These are phyloP conservation scores for Drosophila auraria DNA, from an alignment of 1,140 invertebrate genomes.

Conservation along the genomic window DNA sequence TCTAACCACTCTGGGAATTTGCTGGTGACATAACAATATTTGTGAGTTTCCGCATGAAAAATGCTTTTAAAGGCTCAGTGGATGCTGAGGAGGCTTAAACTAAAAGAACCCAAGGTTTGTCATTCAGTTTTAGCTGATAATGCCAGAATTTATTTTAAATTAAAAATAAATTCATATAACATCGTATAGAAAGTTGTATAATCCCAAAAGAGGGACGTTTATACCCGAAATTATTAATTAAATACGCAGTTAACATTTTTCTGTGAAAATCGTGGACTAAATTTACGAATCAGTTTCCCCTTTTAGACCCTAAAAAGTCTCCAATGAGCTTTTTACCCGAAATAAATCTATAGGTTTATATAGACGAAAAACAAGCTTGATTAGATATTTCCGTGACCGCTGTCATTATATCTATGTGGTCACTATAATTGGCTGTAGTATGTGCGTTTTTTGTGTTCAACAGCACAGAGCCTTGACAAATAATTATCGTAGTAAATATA, in stretches of 20 bases:
- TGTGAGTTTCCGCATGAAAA: not conserved
- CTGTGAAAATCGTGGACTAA: not conserved
- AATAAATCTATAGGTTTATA: slow-evolving; percentile 16
- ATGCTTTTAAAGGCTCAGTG: not conserved
- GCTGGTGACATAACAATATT: not conserved
- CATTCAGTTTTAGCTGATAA: not conserved
- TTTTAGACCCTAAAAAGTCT: slow-evolving; percentile 7
- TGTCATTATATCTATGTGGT: slow-evolving; percentile 61
- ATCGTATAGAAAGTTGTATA: not conserved
- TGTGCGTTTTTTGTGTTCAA: slow-evolving; percentile 6
- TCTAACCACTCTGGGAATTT: not conserved
- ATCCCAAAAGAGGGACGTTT: not conserved
- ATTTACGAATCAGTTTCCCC: not conserved
- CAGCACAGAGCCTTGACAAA: slow-evolving; percentile 22
- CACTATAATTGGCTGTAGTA: slow-evolving; percentile 42
- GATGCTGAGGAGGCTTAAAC: too few relatives aligned
- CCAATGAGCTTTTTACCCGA: not conserved
- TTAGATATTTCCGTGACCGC: slow-evolving; percentile 79
- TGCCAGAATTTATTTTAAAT: not conserved
- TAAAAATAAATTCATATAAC: not conserved
- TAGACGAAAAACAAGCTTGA: slow-evolving; percentile 46
- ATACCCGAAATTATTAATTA: not conserved
- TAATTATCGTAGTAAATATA: slow-evolving; percentile 54
- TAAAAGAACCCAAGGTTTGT: not conserved
- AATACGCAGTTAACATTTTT: not conserved